A percentile compares a stretch with the other conserved stretches of the same genome.
Evolutionary conservation across 30 jellyfish, hydroid and myxozoan genomes (phyloP).

Genomic region (Mastigias papua): DNA sequence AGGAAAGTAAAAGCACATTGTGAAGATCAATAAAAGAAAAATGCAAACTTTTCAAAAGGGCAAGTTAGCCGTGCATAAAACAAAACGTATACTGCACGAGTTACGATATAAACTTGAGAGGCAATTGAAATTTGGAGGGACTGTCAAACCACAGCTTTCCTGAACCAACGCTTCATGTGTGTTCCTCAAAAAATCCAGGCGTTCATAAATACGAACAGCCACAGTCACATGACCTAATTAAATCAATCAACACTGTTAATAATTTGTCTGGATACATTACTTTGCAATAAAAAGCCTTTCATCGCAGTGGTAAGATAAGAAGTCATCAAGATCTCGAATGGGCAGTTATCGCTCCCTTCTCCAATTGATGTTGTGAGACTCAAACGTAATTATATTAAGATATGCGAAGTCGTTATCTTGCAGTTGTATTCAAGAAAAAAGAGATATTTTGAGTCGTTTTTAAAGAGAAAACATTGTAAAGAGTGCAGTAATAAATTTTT

Average conservation of each 20-base stretch:
- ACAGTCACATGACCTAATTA: conserved; percentile 8
- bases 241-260: conserved; percentile 30
- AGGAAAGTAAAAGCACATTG: no score
- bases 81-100: no score
- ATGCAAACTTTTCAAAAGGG: no score
- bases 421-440: not conserved
- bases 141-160: not conserved
- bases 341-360: conserved; percentile 4
- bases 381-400: not conserved
- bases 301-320: conserved; percentile 10
- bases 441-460: not conserved
- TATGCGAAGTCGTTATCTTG: not conserved
- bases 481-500: no score
- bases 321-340: conserved; percentile 19
- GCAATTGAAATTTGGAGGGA: not conserved
- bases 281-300: conserved; percentile 14
- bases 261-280: conserved; percentile 6
- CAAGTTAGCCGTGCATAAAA: no score
- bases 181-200: conserved; percentile 19
- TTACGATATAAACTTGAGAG: no score
- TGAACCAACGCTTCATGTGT: conserved; percentile 21
- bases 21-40: no score
- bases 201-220: conserved; percentile 5
- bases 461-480: no score
- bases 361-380: not conserved